Evolutionary conservation across 2,113 vertebrate species (phyloP).

Genomic region (Nematolebias whitei): DNA sequence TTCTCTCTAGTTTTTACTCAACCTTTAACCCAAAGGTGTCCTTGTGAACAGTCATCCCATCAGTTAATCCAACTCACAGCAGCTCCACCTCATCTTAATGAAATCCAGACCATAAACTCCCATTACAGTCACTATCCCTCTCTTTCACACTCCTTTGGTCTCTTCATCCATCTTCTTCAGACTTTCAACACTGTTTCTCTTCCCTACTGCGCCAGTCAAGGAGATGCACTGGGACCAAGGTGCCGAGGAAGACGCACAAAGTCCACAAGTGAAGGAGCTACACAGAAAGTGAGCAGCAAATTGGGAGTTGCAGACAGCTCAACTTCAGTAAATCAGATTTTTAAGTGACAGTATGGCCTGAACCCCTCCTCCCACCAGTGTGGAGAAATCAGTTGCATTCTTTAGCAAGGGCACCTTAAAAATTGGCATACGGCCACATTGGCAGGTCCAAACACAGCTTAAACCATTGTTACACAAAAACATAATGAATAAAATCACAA

Average conservation of each 20-base stretch:
- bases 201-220: constrained; percentile 52
- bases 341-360: constrained; percentile 45
- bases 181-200: constrained; percentile 62
- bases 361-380: constrained; percentile 13
- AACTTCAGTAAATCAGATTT: constrained; percentile 61
- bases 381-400: constrained; percentile 56
- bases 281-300: constrained; percentile 28
- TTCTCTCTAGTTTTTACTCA: constrained; percentile 34
- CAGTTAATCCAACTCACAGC: constrained; percentile 49
- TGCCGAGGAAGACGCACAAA: constrained; percentile 10
- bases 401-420: constrained; percentile 69
- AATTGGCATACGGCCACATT: constrained; percentile 44
- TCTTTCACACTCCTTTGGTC: constrained; percentile 46
- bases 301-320: constrained; percentile 46
- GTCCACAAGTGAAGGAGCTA: constrained; percentile 1
- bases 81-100: constrained; percentile 59
- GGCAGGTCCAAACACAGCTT: constrained; percentile 15
- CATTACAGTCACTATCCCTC: constrained; percentile 50
- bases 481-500: constrained; percentile 13
- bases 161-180: constrained; percentile 68
- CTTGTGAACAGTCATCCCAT: constrained; percentile 35
- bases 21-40: constrained; percentile 65
- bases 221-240: constrained; percentile 28
- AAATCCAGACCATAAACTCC: constrained; percentile 56
- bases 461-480: constrained; percentile 25